phyloP scores from a whole-genome alignment of 2,888 invertebrate genomes.

The Trachelus troglodyta region DNA sequence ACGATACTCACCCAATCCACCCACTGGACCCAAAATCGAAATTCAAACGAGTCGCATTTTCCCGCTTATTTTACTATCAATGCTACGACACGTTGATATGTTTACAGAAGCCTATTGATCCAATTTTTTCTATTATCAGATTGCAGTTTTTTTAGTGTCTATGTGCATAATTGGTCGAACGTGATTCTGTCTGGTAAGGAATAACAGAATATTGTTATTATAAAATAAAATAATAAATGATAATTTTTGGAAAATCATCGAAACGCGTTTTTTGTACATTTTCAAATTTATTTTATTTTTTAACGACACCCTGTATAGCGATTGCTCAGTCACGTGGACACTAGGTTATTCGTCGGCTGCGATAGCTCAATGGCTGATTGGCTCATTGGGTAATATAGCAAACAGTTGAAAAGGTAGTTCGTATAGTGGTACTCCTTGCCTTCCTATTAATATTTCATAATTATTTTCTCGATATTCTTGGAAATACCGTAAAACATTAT shows the following conservation, averaged over 20 bases:
- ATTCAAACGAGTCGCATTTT: neutral
- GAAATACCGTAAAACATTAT: slow-evolving; percentile 16
- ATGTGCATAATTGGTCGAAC: neutral
- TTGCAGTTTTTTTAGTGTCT: neutral
- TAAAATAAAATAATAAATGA: neutral
- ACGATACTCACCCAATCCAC: too few relatives aligned
- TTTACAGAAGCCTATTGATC: neutral
- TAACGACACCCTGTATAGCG: neutral
- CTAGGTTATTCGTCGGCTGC: neutral
- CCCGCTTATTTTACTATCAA: neutral
- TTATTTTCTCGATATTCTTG: slow-evolving; percentile 29
- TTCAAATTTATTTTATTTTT: neutral
- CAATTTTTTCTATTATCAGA: neutral
- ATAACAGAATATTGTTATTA: neutral
- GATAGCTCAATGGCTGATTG: neutral
- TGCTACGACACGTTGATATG: neutral
- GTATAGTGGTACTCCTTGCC: neutral
- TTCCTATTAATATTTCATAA: slow-evolving; percentile 27
- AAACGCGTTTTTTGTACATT: neutral
- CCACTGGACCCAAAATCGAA: neutral
- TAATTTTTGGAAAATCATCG: too few relatives aligned
- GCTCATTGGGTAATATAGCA: neutral
- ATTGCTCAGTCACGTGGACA: neutral
- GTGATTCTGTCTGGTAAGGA: neutral
- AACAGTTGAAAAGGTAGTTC: neutral